A percentile compares a stretch with the other conserved stretches of the same genome.
phyloP scores from a whole-genome alignment of 2,888 invertebrate species.

The Molorchus minor region DNA sequence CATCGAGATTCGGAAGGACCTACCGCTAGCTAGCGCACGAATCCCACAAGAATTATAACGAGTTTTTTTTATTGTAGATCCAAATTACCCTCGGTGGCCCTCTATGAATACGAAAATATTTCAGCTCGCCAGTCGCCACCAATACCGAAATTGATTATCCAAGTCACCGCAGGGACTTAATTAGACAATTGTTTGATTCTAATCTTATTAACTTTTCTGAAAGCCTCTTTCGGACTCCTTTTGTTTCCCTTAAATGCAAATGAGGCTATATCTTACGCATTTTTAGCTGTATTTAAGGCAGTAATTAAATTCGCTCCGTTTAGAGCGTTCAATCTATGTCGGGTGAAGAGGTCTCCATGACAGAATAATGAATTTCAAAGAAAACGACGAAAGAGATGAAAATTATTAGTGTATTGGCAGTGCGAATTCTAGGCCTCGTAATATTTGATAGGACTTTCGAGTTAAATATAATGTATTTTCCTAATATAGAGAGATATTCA shows the following conservation, averaged over 20 bases:
- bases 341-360: too few species aligned
- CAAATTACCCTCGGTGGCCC: conserved; percentile 44
- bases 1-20: conserved; percentile 28
- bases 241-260: conserved; percentile 50
- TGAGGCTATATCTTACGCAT: conserved; percentile 53
- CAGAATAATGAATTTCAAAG: too few species aligned
- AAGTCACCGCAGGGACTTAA: conserved; percentile 54
- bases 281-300: conserved; percentile 49
- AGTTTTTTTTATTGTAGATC: conserved; percentile 49
- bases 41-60: conserved; percentile 46
- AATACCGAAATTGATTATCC: conserved; percentile 52
- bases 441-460: too few species aligned
- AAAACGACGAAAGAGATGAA: too few species aligned
- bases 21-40: conserved; percentile 26
- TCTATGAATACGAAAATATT: conserved; percentile 44
- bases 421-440: too few species aligned
- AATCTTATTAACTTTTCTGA: conserved; percentile 58
- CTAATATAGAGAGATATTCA: too few species aligned
- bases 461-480: too few species aligned
- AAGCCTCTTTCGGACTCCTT: conserved; percentile 50
- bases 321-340: too few species aligned
- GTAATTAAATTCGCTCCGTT: conserved; percentile 39
- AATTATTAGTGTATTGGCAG: too few species aligned
- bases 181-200: conserved; percentile 60
- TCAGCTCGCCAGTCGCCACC: conserved; percentile 33